Conservation (phyloP, 1,140 invertebrate species). For the Aphidius ervi region DNA sequence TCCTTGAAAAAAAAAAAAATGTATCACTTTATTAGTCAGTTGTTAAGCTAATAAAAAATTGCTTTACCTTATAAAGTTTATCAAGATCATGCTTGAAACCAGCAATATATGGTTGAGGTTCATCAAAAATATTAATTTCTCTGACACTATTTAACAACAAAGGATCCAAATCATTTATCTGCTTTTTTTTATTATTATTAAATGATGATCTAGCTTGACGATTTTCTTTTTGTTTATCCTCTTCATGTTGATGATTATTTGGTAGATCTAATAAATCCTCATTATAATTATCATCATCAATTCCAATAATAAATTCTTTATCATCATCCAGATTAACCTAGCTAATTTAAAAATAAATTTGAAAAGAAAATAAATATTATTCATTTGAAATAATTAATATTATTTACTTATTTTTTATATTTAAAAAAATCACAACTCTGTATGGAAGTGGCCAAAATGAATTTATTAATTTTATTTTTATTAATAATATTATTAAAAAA, state of each 20-base stretch:
- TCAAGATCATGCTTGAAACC: conserved; percentile 35
- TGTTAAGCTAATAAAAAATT: too few species aligned
- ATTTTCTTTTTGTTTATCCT: conserved; percentile 38
- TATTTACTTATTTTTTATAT: too few species aligned
- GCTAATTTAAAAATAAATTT: not conserved
- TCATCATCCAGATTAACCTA: not conserved
- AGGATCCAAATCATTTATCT: conserved; percentile 29
- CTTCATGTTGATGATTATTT: conserved; percentile 36
- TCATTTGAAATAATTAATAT: not conserved
- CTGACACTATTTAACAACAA: conserved; percentile 19
- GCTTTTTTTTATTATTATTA: conserved; percentile 34
- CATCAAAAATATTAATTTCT: conserved; percentile 23
- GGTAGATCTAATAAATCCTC: conserved; percentile 30
- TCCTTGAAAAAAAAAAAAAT: not conserved
- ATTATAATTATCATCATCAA: conserved; percentile 7
- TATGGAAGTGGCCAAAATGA: conserved; percentile 25
- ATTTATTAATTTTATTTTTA: conserved; percentile 6
- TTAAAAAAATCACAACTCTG: conserved; percentile 24
- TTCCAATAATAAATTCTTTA: not conserved
- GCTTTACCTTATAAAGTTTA: conserved; percentile 19
- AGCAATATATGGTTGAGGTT: conserved; percentile 31
- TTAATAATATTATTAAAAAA: conserved; percentile 17
- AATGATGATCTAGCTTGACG: conserved; percentile 10
- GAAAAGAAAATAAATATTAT: conserved; percentile 8
- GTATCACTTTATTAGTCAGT: not conserved